phyloP scores from a whole-genome alignment of 1,140 invertebrate genomes.

The Homarus americanus region DNA sequence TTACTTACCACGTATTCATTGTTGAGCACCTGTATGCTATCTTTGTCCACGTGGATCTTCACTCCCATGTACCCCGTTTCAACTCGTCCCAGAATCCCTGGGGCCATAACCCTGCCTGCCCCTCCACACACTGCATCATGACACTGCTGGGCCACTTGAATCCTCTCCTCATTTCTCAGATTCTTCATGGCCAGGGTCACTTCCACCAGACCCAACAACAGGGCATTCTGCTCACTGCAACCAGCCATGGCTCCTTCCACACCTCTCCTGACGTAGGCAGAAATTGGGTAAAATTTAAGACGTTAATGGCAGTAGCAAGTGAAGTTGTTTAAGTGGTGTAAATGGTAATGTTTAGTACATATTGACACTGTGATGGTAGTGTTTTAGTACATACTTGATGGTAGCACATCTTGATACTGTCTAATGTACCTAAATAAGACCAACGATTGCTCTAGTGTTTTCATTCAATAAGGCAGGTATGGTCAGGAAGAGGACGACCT shows the following conservation, averaged over 20 bases:
- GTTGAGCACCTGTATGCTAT: background rate
- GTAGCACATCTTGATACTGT: too few species aligned
- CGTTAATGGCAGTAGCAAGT: too few species aligned
- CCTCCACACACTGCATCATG: background rate
- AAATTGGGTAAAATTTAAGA: too few species aligned
- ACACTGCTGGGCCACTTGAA: background rate
- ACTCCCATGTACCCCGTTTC: background rate
- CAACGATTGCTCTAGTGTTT: too few species aligned
- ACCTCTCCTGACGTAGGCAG: background rate
- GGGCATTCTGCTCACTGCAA: background rate
- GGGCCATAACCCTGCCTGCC: background rate
- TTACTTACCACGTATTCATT: slow-evolving; percentile 12
- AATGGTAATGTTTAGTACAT: too few species aligned
- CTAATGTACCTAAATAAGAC: too few species aligned
- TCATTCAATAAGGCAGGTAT: too few species aligned
- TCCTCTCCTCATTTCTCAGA: background rate
- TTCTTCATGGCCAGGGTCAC: background rate
- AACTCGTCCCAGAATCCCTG: background rate
- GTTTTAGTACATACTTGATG: too few species aligned
- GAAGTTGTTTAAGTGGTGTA: too few species aligned
- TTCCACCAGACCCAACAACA: slow-evolving; percentile 24
- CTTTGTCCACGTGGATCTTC: background rate
- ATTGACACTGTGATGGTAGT: too few species aligned
- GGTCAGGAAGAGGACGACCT: too few species aligned
- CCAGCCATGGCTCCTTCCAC: background rate